phyloP scores from a whole-genome alignment of 2,888 invertebrate species.

The Morpho helenor region DNA sequence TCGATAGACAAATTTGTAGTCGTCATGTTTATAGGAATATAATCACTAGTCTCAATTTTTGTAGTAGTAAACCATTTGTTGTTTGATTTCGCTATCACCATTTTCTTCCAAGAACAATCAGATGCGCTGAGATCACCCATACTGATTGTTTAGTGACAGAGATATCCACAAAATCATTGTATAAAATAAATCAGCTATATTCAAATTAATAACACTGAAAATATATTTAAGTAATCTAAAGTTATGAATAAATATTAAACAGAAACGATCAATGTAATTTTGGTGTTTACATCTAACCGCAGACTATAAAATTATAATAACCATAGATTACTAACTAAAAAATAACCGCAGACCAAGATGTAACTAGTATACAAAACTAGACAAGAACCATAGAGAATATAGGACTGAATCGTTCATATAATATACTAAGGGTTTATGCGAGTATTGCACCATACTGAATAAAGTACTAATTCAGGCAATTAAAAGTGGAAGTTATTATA shows the following conservation, averaged over 20 bases:
- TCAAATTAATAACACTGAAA: slow-evolving; percentile 2
- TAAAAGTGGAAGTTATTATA: too few species aligned
- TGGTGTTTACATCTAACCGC: neutral
- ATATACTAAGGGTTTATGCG: too few species aligned
- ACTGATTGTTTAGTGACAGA: slow-evolving; percentile 70
- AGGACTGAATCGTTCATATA: too few species aligned
- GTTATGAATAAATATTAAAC: neutral
- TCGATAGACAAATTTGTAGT: slow-evolving; percentile 39
- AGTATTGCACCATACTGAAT: too few species aligned
- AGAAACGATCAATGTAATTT: slow-evolving; percentile 6
- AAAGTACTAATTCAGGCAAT: too few species aligned
- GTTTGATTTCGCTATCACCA: slow-evolving; percentile 62
- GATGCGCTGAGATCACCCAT: slow-evolving; percentile 65
- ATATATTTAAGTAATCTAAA: neutral
- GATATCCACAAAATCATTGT: slow-evolving; percentile 73
- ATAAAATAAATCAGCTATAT: slow-evolving; percentile 12
- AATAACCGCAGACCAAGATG: neutral
- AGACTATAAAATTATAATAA: neutral
- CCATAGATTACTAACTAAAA: too few species aligned
- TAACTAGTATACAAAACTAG: neutral
- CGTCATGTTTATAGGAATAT: slow-evolving; percentile 33
- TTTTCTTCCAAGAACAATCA: slow-evolving; percentile 68
- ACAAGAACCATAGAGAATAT: too few species aligned
- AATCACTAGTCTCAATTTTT: slow-evolving; percentile 21
- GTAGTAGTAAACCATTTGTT: slow-evolving; percentile 57